A percentile compares a stretch with the other conserved stretches of the same genome.
Evolutionary conservation across 2,113 vertebrate species (phyloP).

Genomic region (Nipponia nippon): DNA sequence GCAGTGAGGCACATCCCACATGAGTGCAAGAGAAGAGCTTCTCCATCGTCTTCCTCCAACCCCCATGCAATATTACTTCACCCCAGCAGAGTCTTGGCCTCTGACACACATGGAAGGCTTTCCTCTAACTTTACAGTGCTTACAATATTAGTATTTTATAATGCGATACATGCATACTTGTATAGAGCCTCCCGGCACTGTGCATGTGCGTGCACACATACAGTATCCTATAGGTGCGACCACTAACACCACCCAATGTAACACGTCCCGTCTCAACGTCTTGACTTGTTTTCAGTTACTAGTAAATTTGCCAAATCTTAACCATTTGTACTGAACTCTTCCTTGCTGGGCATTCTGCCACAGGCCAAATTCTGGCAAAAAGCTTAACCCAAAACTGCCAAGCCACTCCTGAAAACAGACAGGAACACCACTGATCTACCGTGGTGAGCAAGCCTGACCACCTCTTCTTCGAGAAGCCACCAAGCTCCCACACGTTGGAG

Average conservation of each 20-base stretch:
- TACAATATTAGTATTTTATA: not conserved
- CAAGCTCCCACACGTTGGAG: fast-evolving
- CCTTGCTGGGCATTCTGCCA: not conserved
- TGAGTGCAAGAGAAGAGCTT: not conserved
- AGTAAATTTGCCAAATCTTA: not conserved
- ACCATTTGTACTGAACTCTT: not conserved
- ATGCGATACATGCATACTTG: not conserved
- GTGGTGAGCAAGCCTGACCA: fast-evolving
- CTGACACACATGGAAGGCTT: not conserved
- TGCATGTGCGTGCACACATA: fast-evolving
- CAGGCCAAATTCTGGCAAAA: not conserved
- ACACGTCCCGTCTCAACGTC: fast-evolving
- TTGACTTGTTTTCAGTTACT: not conserved
- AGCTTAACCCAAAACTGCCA: not conserved
- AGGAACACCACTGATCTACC: not conserved
- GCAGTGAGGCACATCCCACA: fast-evolving
- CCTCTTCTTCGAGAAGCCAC: not conserved
- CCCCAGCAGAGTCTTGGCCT: not conserved
- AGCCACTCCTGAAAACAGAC: not conserved
- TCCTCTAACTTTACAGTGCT: not conserved
- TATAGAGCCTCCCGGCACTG: not conserved
- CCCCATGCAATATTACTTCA: not conserved
- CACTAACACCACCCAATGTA: not conserved
- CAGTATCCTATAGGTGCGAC: no score
- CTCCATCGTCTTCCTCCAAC: not conserved